A percentile compares a stretch with the other conserved stretches of the same genome.
These are phyloP conservation scores for Tokudaia tokunoshimensis DNA, from an alignment of 2,797 vertebrate species.

Conservation along the genomic window DNA sequence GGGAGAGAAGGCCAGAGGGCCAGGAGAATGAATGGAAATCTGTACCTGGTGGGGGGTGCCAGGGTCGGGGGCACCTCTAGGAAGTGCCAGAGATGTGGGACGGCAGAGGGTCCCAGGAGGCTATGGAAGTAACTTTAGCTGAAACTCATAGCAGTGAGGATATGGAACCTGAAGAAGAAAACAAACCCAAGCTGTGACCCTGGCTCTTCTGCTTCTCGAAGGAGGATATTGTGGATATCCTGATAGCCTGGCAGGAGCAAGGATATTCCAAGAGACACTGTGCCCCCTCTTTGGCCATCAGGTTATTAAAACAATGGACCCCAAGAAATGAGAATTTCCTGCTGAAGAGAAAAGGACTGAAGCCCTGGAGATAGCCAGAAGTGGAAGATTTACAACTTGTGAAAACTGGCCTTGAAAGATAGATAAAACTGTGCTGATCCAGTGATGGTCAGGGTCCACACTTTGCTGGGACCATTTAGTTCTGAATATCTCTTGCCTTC, in stretches of 20 bases:
- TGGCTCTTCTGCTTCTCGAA: neutral
- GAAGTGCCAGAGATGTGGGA: neutral
- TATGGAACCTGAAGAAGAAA: neutral
- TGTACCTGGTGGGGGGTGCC: neutral
- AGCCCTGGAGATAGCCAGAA: neutral
- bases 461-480: neutral
- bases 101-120: neutral
- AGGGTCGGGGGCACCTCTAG: neutral
- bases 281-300: neutral
- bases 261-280: neutral
- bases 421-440: neutral
- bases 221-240: too few relatives aligned
- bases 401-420: neutral
- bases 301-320: neutral
- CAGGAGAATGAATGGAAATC: neutral
- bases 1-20: neutral
- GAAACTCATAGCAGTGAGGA: neutral
- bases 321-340: neutral
- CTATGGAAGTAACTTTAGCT: neutral
- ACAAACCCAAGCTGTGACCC: neutral
- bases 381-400: neutral
- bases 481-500: neutral
- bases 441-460: neutral
- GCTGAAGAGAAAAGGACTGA: neutral
- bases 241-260: neutral